phyloP scores from a whole-genome alignment of 2,113 vertebrate genomes.

The Phaethornis superciliosus region DNA sequence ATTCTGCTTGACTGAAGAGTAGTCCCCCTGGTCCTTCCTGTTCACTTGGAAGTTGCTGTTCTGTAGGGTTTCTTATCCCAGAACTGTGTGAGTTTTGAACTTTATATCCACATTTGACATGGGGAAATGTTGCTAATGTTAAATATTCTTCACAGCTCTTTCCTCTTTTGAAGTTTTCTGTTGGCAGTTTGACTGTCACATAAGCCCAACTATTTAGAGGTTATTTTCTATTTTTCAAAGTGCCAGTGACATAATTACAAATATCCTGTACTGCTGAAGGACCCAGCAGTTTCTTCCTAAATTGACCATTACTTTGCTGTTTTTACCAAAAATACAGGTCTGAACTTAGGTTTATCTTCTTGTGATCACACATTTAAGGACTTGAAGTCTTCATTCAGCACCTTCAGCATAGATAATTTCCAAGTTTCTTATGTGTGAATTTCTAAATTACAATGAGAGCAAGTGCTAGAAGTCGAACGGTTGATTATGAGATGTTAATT shows the following conservation, averaged over 20 bases:
- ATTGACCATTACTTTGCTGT: not conserved
- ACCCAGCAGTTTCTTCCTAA: not conserved
- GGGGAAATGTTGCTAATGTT: not conserved
- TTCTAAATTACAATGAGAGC: not conserved
- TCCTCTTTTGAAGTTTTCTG: not conserved
- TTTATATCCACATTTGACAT: not conserved
- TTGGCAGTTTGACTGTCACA: not conserved
- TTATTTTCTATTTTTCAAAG: not conserved
- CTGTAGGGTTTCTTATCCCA: not conserved
- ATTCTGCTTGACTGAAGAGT: not conserved
- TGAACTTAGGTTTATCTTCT: not conserved
- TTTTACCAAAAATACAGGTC: not conserved
- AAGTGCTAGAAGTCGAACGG: not conserved
- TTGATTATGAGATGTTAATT: not conserved
- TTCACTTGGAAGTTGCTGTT: not conserved
- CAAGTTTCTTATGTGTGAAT: not conserved
- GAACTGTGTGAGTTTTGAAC: not conserved
- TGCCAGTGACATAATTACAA: not conserved
- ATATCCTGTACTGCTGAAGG: not conserved
- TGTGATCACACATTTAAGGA: not conserved
- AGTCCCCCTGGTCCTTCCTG: not conserved
- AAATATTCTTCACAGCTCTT: not conserved
- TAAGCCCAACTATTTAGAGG: not conserved
- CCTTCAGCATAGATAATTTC: not conserved
- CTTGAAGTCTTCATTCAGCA: not conserved